These are phyloP conservation scores for Troides oblongomaculatus DNA, from an alignment of 2,888 invertebrate genomes.

Conservation along the genomic window DNA sequence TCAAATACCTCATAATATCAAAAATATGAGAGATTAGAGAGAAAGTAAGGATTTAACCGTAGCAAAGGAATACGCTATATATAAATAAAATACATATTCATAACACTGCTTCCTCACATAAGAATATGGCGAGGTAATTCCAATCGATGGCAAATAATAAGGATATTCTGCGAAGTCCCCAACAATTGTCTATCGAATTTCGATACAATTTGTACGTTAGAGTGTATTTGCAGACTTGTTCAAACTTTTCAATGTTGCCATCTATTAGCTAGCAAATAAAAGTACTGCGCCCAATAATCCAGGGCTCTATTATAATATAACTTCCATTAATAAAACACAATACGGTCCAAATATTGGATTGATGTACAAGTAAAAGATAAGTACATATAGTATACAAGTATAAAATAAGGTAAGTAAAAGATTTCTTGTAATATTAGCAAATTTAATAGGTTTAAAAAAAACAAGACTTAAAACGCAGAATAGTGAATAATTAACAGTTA, in stretches of 20 bases:
- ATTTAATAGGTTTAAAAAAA: no score
- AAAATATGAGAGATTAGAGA: no score
- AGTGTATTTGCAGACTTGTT: conserved; percentile 2
- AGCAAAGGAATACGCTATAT: neutral
- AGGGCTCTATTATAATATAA: neutral
- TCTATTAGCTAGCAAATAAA: neutral
- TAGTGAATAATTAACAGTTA: no score
- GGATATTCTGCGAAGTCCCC: neutral
- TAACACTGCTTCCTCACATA: neutral
- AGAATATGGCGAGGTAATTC: neutral
- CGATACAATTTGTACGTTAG: neutral
- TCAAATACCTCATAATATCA: no score
- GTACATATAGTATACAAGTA: no score
- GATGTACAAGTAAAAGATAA: no score
- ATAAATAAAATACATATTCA: conserved; percentile 2
- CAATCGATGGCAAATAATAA: neutral
- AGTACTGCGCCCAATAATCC: neutral
- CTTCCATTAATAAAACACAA: no score
- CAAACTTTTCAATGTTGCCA: conserved; percentile 2
- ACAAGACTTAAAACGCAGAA: no score
- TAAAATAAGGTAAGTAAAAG: neutral
- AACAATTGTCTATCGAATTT: conserved; percentile 16
- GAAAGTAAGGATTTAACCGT: no score
- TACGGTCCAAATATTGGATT: no score
- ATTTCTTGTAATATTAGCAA: no score